Conservation (phyloP, 2,113 vertebrate species). For the Heteronetta atricapilla region DNA sequence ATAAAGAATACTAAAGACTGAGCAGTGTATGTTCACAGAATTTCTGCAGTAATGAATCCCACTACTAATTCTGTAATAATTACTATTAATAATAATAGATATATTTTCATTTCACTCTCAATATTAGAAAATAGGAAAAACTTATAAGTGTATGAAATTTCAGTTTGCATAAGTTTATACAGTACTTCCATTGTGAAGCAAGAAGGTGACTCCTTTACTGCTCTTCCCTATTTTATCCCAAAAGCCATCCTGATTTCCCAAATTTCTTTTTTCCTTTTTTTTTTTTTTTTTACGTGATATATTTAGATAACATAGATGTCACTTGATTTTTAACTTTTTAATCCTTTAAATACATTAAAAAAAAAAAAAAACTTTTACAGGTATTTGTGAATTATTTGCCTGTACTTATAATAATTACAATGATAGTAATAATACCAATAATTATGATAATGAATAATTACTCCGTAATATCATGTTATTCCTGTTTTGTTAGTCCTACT, state of each 20-base stretch:
- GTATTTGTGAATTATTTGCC: neutral
- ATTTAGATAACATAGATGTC: neutral
- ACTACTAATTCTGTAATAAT: neutral
- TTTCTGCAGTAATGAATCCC: neutral
- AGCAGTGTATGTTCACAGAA: neutral
- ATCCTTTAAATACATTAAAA: neutral
- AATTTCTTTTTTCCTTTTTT: neutral
- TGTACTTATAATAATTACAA: neutral
- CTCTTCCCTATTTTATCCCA: neutral
- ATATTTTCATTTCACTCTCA: neutral
- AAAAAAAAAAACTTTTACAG: neutral
- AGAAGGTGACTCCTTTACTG: neutral
- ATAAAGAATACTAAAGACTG: neutral
- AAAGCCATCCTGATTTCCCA: neutral
- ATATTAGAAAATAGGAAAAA: neutral
- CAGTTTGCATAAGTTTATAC: neutral
- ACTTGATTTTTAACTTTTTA: neutral
- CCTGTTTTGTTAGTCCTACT: neutral
- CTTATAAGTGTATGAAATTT: neutral
- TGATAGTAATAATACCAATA: neutral
- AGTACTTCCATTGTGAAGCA: neutral
- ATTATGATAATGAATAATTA: neutral
- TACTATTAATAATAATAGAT: too few relatives aligned
- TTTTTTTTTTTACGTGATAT: neutral
- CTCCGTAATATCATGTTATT: neutral